Percentiles rank a stretch among this genome's conserved stretches.
phyloP scores from a whole-genome alignment of 1,140 invertebrate species.

The Eciton burchellii region DNA sequence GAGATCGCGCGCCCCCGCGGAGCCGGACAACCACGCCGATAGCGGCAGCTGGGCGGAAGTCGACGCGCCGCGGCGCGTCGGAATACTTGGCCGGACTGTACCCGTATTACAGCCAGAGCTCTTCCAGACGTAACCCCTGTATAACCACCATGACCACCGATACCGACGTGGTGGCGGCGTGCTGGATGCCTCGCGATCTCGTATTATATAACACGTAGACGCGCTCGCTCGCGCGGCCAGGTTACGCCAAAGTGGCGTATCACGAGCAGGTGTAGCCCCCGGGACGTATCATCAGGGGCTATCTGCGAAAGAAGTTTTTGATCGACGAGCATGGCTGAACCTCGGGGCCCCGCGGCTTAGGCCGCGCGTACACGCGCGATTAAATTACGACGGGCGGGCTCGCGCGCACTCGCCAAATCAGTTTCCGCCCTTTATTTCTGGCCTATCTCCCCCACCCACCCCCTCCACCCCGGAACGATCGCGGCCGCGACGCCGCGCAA shows the following conservation, averaged over 20 bases:
- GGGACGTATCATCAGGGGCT: conserved; percentile 70
- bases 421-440: conserved; percentile 54
- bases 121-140: conserved; percentile 75
- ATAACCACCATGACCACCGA: conserved; percentile 70
- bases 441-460: not conserved
- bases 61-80: conserved; percentile 30
- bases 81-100: conserved; percentile 66
- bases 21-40: not conserved
- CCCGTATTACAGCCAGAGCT: conserved; percentile 59
- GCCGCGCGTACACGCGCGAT: conserved; percentile 50
- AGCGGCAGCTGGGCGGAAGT: conserved; percentile 44
- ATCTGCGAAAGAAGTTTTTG: conserved; percentile 66
- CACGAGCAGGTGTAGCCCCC: conserved; percentile 75
- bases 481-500: conserved; percentile 12
- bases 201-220: conserved; percentile 74
- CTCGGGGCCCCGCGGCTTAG: conserved; percentile 10
- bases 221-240: conserved; percentile 46
- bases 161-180: conserved; percentile 36
- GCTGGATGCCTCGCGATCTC: conserved; percentile 55
- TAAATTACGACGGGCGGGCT: conserved; percentile 46
- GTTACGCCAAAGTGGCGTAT: conserved; percentile 69
- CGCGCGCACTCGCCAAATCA: conserved; percentile 54
- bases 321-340: conserved; percentile 44
- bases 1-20: not conserved
- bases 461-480: not conserved